Evolutionary conservation across 2,113 vertebrate genomes (phyloP).

Genomic region (Acrocephalus kingi): DNA sequence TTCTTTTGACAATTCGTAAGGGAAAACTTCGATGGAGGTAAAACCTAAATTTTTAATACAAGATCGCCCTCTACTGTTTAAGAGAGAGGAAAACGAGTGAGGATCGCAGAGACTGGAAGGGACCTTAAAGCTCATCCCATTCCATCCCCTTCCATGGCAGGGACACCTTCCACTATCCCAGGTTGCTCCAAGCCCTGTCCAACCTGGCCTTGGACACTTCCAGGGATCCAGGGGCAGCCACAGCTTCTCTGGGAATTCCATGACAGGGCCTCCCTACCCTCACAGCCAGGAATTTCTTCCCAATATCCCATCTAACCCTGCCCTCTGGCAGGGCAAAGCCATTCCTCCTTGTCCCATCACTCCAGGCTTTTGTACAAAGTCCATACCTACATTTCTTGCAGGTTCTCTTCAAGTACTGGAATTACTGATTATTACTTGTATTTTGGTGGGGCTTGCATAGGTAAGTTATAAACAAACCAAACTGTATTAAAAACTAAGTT

Average conservation of each 20-base stretch:
- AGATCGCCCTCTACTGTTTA: slow-evolving; percentile 57
- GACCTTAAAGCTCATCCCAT: accelerated
- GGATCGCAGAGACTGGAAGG: neutral
- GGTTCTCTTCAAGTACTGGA: neutral
- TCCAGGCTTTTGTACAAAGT: neutral
- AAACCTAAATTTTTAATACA: slow-evolving; percentile 32
- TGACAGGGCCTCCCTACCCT: neutral
- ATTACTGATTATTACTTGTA: neutral
- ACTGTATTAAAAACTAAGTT: neutral
- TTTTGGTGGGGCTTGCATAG: neutral
- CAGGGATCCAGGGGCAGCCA: neutral
- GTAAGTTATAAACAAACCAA: neutral
- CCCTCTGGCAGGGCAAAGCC: neutral
- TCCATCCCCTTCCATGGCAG: neutral
- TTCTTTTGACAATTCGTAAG: neutral
- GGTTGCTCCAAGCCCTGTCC: neutral
- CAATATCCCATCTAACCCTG: too few species aligned
- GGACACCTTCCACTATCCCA: neutral
- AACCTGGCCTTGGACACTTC: accelerated
- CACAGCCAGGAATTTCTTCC: accelerated
- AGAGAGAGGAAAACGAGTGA: neutral
- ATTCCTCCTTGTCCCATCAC: neutral
- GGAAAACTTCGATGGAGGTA: neutral
- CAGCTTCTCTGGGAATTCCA: neutral
- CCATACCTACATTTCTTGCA: neutral